These are phyloP conservation scores for Habroteleia sp. DNA, from an alignment of 2,888 invertebrate genomes.

Conservation along the genomic window DNA sequence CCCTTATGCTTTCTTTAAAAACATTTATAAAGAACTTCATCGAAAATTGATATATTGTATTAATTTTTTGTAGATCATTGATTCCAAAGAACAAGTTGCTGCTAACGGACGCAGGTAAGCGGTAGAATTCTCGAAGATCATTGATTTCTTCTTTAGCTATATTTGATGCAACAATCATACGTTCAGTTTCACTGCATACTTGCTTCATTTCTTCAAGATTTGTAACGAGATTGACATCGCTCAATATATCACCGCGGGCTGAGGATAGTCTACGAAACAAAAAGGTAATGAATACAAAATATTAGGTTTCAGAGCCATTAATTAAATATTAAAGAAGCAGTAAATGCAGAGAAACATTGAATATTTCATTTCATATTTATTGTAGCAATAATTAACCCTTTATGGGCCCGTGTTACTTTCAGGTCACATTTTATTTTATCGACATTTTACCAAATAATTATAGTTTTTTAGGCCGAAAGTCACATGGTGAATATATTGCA, in stretches of 20 bases:
- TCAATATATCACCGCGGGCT: constrained; percentile 95
- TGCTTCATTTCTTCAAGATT: constrained; percentile 96
- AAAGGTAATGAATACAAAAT: too few species aligned
- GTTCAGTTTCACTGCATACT: constrained; percentile 94
- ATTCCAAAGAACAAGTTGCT: constrained; percentile 96
- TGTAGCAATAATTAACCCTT: too few species aligned
- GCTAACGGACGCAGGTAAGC: constrained; percentile 92
- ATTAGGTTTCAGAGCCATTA: too few species aligned
- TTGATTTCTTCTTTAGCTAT: constrained; percentile 93
- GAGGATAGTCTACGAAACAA: constrained; percentile 88
- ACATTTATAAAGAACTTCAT: constrained; percentile 96
- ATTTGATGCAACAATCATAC: constrained; percentile 93
- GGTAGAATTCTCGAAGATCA: constrained; percentile 93
- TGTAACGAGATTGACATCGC: constrained; percentile 93
- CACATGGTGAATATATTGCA: too few species aligned
- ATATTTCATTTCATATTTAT: too few species aligned
- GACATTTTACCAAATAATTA: too few species aligned
- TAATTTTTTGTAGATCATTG: constrained; percentile 94
- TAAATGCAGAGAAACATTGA: too few species aligned
- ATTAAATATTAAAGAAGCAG: too few species aligned
- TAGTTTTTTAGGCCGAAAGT: too few species aligned
- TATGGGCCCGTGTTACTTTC: too few species aligned
- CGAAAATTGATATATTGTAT: constrained; percentile 97
- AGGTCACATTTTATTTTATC: too few species aligned
- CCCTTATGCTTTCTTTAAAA: constrained; percentile 93